Conservation (phyloP, 2,797 vertebrate species). For the Hydrophis major region DNA sequence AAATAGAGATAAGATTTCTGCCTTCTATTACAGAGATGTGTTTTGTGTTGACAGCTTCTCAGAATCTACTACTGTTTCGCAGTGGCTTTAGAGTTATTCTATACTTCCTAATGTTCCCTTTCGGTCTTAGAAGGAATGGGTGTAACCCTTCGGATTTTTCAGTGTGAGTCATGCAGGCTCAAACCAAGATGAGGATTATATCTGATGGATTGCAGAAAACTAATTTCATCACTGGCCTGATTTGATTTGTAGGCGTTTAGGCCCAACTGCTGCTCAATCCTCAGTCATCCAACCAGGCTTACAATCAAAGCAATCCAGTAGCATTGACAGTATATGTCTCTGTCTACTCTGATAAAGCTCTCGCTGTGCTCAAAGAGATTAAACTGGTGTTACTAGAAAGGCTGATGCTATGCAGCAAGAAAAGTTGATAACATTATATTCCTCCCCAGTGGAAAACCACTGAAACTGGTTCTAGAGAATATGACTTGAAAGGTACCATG, state of each 20-base stretch:
- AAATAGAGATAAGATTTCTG: background rate
- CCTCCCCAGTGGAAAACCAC: background rate
- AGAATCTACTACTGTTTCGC: background rate
- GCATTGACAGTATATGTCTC: background rate
- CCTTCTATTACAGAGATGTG: background rate
- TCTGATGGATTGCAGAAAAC: background rate
- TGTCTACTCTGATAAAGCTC: background rate
- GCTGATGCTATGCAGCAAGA: background rate
- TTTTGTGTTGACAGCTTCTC: background rate
- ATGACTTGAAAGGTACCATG: background rate
- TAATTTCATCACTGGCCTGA: background rate
- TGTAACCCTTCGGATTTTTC: background rate
- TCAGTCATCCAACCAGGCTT: background rate
- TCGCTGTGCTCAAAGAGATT: background rate
- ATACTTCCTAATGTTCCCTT: background rate
- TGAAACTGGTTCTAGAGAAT: background rate
- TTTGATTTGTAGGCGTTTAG: background rate
- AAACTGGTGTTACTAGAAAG: background rate
- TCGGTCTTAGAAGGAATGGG: background rate
- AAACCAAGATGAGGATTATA: background rate
- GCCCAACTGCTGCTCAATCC: background rate
- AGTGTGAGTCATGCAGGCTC: background rate
- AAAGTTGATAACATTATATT: background rate
- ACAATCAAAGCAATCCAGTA: background rate
- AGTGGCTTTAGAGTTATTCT: background rate